Percentiles rank a stretch among this genome's conserved stretches.
Evolutionary conservation across 2,888 invertebrate genomes (phyloP).

Genomic region (Drosophila acutilabella): DNA sequence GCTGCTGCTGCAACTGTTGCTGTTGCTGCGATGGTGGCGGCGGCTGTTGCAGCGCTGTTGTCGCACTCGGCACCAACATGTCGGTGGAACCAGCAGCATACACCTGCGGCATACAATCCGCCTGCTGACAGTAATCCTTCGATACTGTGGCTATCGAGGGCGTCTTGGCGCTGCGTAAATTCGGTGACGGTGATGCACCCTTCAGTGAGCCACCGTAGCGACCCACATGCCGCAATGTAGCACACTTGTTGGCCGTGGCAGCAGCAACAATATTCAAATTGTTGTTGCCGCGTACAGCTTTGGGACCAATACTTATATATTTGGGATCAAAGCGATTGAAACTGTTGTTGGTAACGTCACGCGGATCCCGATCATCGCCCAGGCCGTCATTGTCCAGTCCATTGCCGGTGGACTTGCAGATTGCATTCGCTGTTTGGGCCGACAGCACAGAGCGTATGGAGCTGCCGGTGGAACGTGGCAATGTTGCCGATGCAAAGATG

Average conservation of each 20-base stretch:
- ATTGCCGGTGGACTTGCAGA: constrained; percentile 83
- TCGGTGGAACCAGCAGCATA: constrained; percentile 66
- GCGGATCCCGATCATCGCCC: constrained; percentile 83
- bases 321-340: constrained; percentile 85
- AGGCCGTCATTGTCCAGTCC: constrained; percentile 69
- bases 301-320: constrained; percentile 85
- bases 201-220: constrained; percentile 85
- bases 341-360: constrained; percentile 84
- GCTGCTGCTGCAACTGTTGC: constrained; percentile 60
- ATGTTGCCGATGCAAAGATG: constrained; percentile 83
- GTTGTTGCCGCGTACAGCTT: constrained; percentile 84
- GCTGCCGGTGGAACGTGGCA: constrained; percentile 84
- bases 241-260: constrained; percentile 84
- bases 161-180: constrained; percentile 85
- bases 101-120: constrained; percentile 83
- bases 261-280: constrained; percentile 82
- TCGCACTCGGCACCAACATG: constrained; percentile 50
- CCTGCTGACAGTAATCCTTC: constrained; percentile 84
- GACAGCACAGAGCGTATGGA: constrained; percentile 83
- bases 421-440: constrained; percentile 81
- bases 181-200: constrained; percentile 84
- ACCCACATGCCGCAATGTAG: constrained; percentile 85
- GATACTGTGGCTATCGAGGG: constrained; percentile 85
- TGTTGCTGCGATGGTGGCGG: constrained; percentile 49
- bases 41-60: constrained; percentile 33